phyloP scores from a whole-genome alignment of 1,140 invertebrate species.

The Brachionus koreanus region DNA sequence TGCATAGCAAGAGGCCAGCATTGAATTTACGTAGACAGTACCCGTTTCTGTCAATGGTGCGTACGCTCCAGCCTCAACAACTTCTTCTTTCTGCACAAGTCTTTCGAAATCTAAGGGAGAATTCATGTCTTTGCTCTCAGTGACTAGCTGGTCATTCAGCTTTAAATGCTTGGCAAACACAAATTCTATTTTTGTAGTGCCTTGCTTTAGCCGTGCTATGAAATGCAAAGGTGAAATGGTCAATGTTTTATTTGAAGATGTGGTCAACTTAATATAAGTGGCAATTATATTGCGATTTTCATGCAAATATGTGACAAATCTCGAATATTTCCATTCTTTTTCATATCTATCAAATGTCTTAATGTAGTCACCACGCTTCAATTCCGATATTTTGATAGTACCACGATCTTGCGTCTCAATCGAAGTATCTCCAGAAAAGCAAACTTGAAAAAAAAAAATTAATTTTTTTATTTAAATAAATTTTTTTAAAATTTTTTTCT shows the following conservation, averaged over 20 bases:
- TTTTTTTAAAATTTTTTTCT: not conserved
- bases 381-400: slow-evolving; percentile 7
- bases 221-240: slow-evolving; percentile 25
- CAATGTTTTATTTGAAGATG: slow-evolving; percentile 6
- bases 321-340: slow-evolving; percentile 24
- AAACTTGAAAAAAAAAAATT: not conserved
- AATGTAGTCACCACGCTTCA: slow-evolving; percentile 26
- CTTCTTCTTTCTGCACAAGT: slow-evolving; percentile 64
- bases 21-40: slow-evolving; percentile 80
- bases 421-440: slow-evolving; percentile 16
- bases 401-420: slow-evolving; percentile 30
- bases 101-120: slow-evolving; percentile 58
- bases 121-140: slow-evolving; percentile 29
- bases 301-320: slow-evolving; percentile 37
- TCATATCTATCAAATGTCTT: not conserved
- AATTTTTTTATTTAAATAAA: not conserved
- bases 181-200: slow-evolving; percentile 38
- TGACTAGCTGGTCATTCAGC: slow-evolving; percentile 53
- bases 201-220: not conserved
- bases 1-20: slow-evolving; percentile 90
- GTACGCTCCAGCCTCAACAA: slow-evolving; percentile 70
- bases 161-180: slow-evolving; percentile 50
- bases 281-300: slow-evolving; percentile 11
- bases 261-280: slow-evolving; percentile 2
- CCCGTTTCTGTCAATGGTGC: slow-evolving; percentile 83